Base-by-base conservation (phyloP, 2,797 vertebrate genomes). In the Streptopelia turtur region DNA sequence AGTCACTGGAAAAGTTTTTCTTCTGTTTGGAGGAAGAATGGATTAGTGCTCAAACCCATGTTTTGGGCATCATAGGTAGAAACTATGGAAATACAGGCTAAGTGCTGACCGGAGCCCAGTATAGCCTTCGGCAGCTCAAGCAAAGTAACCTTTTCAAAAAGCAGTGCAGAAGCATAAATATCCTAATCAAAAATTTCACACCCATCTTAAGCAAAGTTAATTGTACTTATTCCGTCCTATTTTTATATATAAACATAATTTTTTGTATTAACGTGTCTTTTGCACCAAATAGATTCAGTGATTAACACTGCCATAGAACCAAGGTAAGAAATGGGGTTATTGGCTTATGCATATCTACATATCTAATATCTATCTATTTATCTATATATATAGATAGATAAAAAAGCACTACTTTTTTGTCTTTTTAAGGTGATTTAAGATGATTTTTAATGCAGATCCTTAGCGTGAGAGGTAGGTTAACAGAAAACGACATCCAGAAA, bases 401-500 rank as follows among this genome's bases (percentile, higher is more conserved):
- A n/a, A n/a, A n/a, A 33, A 45, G 11, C 47, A 63, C 31, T 6
- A 1, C 6, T 27, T 23, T 5, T 5, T 82, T 64, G 22, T 56
- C 4, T 59, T 25, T 82, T 84, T 79, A 55, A 43, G 50, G 18
- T 61, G 16, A 85, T 74, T 91, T 45, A n/a, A 65, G 41, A 49
- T 33, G 5, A 9, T 31, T 86, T 84, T 71, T 17, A 60, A 16
- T 11, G 33, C 10, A 74, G 16, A 89, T 84, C 45, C 49, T 88
- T 68, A 55, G 43, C 85, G 53, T 49, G 31, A 66, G 81, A 95
- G 39, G 53, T 69, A 70, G 74, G 33, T 88, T 96, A 65, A 94
- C 86, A 89, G 94, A 89, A 97, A 97, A 94, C 7, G 53, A 72
- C 78, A 93, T 68, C 31, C 89, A 95, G 66, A 95, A 95, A 77